Evolutionary conservation across 2,113 vertebrate species (phyloP).

Genomic region (Garra rufa): DNA sequence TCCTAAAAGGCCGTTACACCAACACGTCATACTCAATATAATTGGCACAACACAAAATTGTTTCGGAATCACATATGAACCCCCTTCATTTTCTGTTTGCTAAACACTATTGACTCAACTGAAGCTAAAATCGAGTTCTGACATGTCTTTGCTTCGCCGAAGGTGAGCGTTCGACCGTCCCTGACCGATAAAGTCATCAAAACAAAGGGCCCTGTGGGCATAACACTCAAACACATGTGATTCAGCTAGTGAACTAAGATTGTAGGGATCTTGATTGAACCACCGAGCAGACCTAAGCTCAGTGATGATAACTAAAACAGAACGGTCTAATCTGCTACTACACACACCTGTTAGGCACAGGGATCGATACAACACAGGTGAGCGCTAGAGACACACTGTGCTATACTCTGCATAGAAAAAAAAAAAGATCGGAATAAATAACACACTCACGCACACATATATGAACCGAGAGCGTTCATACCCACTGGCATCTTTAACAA

Average conservation of each 20-base stretch:
- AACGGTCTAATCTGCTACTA: conserved; percentile 56
- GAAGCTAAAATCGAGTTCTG: conserved; percentile 17
- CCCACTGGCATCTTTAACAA: conserved; percentile 65
- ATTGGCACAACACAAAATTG: conserved; percentile 53
- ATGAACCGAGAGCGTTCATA: conserved; percentile 58
- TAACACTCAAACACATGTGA: conserved; percentile 9
- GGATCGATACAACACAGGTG: conserved; percentile 54
- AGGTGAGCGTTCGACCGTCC: conserved; percentile 17
- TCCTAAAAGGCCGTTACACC: conserved; percentile 27
- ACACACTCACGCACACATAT: conserved; percentile 63
- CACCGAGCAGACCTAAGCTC: background rate
- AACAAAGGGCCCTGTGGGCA: conserved; percentile 11
- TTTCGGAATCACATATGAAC: conserved; percentile 29
- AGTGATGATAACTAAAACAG: conserved; percentile 12
- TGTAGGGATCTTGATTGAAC: conserved; percentile 4
- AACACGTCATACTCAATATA: conserved; percentile 36
- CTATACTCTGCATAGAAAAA: conserved; percentile 73
- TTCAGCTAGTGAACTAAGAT: background rate
- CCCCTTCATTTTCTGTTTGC: conserved; percentile 8
- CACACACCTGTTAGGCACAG: conserved; percentile 58
- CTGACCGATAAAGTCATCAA: conserved; percentile 4
- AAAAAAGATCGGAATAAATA: conserved; percentile 52
- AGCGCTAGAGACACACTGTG: conserved; percentile 70
- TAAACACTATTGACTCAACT: conserved; percentile 15
- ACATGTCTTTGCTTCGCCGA: background rate